phyloP scores from a whole-genome alignment of 2,797 vertebrate genomes.

The Tinamus major region DNA sequence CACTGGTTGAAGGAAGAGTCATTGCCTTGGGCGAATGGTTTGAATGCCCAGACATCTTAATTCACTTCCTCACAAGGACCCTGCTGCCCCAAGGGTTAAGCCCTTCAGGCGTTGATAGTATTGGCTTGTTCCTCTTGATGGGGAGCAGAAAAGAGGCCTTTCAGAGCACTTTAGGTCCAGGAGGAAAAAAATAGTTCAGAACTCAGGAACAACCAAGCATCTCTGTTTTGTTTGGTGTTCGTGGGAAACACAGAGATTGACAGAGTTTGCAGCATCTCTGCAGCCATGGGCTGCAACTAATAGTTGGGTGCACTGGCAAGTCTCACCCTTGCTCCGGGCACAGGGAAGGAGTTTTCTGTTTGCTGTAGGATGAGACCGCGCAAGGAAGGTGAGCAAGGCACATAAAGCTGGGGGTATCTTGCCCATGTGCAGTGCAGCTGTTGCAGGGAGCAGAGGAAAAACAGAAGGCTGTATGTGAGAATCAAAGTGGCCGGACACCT shows the following conservation, averaged over 20 bases:
- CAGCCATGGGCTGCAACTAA: neutral
- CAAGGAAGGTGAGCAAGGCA: neutral
- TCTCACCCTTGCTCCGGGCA: neutral
- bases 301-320: rapidly evolving
- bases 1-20: neutral
- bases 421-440: neutral
- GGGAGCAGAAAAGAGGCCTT: neutral
- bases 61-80: neutral
- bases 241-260: neutral
- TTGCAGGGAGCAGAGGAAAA: neutral
- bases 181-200: neutral
- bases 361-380: neutral
- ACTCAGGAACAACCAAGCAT: neutral
- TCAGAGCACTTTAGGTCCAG: too few species aligned
- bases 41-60: neutral
- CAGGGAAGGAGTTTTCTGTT: neutral
- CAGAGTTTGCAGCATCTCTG: neutral
- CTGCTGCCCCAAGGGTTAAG: neutral
- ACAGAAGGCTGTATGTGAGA: neutral
- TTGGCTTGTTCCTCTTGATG: neutral
- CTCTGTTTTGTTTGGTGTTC: neutral
- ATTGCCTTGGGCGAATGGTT: rapidly evolving
- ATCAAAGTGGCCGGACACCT: neutral
- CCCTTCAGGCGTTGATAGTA: neutral
- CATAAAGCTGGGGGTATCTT: neutral